Evolutionary conservation across 2,888 invertebrate genomes (phyloP).

Genomic region (Campaea margaritaria): DNA sequence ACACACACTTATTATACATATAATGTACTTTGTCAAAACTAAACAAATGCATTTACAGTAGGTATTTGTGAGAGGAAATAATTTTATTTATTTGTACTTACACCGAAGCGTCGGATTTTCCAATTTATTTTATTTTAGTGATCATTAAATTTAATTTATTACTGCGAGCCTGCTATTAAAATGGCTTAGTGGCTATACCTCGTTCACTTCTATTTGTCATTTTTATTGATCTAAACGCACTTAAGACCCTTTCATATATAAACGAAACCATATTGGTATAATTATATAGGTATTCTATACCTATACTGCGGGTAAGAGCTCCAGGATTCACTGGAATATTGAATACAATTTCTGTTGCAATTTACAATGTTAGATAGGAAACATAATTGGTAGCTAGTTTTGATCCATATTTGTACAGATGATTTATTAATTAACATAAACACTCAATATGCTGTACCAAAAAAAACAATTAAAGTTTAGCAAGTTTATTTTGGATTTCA

Average conservation of each 20-base stretch:
- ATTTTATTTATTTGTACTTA: constrained; percentile 35
- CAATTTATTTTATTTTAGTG: constrained; percentile 64
- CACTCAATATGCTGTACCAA: no score
- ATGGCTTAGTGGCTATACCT: constrained; percentile 53
- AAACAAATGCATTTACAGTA: constrained; percentile 18
- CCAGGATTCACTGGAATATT: not conserved
- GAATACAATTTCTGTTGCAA: not conserved
- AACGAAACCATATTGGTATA: constrained; percentile 26
- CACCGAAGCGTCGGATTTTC: constrained; percentile 52
- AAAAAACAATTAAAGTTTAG: no score
- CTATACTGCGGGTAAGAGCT: not conserved
- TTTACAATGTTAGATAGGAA: not conserved
- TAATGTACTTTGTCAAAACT: constrained; percentile 9
- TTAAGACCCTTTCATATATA: constrained; percentile 29
- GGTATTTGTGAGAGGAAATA: constrained; percentile 21
- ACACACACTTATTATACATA: not conserved
- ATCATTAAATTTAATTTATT: constrained; percentile 68
- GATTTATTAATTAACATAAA: no score
- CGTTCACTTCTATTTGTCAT: constrained; percentile 54
- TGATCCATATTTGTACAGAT: not conserved
- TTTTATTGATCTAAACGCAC: constrained; percentile 54
- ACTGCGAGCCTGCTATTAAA: constrained; percentile 54
- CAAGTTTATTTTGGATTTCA: no score
- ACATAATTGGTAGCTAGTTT: not conserved
- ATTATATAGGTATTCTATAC: no score